Evolutionary conservation across 2,888 invertebrate genomes (phyloP), one percentile per base, ranked within the genome.

Genomic region (Drosophila multiciliata): DNA sequence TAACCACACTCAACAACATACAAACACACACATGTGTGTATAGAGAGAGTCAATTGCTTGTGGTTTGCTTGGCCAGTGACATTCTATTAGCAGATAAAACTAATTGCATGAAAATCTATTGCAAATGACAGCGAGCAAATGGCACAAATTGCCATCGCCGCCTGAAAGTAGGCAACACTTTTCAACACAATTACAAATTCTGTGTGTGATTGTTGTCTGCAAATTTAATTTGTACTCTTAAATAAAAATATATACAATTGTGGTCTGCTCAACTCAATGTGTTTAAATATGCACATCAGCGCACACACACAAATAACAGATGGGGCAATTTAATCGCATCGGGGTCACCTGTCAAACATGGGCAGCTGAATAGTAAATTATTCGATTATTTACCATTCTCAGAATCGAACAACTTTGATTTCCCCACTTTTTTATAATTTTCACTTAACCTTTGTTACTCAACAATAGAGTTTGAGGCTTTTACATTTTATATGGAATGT

Each of bases 41-140:
- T 38, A 36, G 35, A 42, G 55, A 35, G 57, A 73, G 66, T 74
- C 76, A 68, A 82, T 83, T 82, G 76, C 54, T 71, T 81, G 86
- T 66, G 82, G 80, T 69, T 75, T 60, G 70, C 53, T 65, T 68
- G 75, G 80, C 33, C 68, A 64, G 68, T 80, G 78, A 72, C 79
- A 83, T 73, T 83, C 84, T 72, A 79, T 84, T 87, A 73, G 79
- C 73, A 84, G 73, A 72, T 63, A 69, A 74, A 77, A 77, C 73
- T 87, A 84, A 84, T 89, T 82, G 73, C 78, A 85, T 74, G 72
- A 58, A 75, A 79, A 65, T 73, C 64, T 71, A 82, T 73, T 78
- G 79, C 57, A 72, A 71, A 76, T 70, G 78, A 75, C 76, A 80
- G 59, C 67, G 76, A 63, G 57, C 63, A 78, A 75, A 80, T 68